A percentile compares a stretch with the other conserved stretches of the same genome.
phyloP scores from a whole-genome alignment of 2,797 vertebrate genomes.

The Myoxocephalus aenaeus region DNA sequence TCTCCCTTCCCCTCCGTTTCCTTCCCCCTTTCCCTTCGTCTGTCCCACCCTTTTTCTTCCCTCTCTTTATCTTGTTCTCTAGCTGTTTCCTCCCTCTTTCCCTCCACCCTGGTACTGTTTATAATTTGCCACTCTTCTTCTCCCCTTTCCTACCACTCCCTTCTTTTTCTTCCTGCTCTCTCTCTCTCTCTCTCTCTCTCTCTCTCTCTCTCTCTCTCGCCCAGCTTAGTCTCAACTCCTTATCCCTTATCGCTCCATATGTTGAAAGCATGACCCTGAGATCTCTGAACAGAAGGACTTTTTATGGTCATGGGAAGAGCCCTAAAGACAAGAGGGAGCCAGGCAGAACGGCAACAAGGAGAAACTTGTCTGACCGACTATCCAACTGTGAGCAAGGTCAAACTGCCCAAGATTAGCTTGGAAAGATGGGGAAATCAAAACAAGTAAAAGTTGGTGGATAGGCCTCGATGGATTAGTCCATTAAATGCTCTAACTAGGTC shows the following conservation, averaged over 20 bases:
- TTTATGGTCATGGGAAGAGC: conserved; percentile 73
- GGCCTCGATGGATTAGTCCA: background rate
- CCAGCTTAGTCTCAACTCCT: conserved; percentile 54
- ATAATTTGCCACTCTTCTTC: conserved; percentile 51
- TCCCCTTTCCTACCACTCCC: conserved; percentile 43
- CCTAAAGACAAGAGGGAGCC: conserved; percentile 44
- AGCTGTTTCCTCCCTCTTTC: conserved; percentile 59
- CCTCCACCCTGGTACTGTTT: conserved; percentile 44
- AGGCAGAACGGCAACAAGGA: conserved; percentile 48
- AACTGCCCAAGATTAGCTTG: conserved; percentile 26
- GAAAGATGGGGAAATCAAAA: background rate
- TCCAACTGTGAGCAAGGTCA: conserved; percentile 30
- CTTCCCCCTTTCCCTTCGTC: conserved; percentile 51
- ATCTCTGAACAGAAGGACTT: conserved; percentile 48
- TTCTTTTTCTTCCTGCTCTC: conserved; percentile 36
- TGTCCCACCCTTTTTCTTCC: conserved; percentile 53
- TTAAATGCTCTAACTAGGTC: background rate
- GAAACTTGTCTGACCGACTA: conserved; percentile 18
- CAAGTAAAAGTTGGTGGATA: background rate
- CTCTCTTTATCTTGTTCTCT: conserved; percentile 64
- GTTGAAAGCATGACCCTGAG: conserved; percentile 64
- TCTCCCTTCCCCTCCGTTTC: conserved; percentile 70
- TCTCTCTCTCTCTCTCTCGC: background rate
- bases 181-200: background rate
- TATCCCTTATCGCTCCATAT: conserved; percentile 59